Evolutionary conservation across 2,797 vertebrate genomes (phyloP).

Genomic region (Melanotaenia boesemani): DNA sequence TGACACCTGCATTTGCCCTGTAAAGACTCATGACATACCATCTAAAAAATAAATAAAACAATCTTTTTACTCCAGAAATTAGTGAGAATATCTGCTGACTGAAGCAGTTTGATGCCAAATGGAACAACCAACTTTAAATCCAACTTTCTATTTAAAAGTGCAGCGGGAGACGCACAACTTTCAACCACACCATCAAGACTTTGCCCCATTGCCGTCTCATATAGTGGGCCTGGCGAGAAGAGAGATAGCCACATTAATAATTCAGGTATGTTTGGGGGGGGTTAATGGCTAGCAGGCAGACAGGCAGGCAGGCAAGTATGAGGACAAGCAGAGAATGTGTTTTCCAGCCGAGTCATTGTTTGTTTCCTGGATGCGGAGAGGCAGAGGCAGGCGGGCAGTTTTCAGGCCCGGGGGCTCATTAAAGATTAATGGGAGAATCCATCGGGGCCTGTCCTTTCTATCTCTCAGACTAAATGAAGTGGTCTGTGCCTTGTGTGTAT

Average conservation of each 20-base stretch:
- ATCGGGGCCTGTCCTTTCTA: constrained; percentile 63
- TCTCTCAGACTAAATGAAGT: constrained; percentile 76
- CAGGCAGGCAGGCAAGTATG: constrained; percentile 50
- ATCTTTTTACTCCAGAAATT: constrained; percentile 7
- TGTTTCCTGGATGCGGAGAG: constrained; percentile 69
- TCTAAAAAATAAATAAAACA: not conserved
- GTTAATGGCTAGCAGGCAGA: constrained; percentile 67
- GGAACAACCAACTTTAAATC: constrained; percentile 17
- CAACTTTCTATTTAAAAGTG: constrained; percentile 9
- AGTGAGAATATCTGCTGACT: not conserved
- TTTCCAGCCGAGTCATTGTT: constrained; percentile 72
- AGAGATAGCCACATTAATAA: constrained; percentile 61
- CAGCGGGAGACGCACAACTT: constrained; percentile 27
- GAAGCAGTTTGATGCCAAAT: not conserved
- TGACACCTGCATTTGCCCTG: not conserved
- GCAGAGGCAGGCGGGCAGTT: constrained; percentile 47
- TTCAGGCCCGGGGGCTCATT: constrained; percentile 68
- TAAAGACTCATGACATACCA: not conserved
- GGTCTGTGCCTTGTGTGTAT: constrained; percentile 51
- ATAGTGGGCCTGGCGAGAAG: constrained; percentile 21
- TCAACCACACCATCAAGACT: constrained; percentile 29
- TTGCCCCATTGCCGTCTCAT: constrained; percentile 37
- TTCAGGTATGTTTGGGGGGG: constrained; percentile 49
- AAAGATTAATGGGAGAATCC: constrained; percentile 76
- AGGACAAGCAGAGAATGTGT: constrained; percentile 35